Evolutionary conservation across 1,140 invertebrate genomes (phyloP), one percentile per base, ranked within the genome.

Genomic region (Drosophila repleta): DNA sequence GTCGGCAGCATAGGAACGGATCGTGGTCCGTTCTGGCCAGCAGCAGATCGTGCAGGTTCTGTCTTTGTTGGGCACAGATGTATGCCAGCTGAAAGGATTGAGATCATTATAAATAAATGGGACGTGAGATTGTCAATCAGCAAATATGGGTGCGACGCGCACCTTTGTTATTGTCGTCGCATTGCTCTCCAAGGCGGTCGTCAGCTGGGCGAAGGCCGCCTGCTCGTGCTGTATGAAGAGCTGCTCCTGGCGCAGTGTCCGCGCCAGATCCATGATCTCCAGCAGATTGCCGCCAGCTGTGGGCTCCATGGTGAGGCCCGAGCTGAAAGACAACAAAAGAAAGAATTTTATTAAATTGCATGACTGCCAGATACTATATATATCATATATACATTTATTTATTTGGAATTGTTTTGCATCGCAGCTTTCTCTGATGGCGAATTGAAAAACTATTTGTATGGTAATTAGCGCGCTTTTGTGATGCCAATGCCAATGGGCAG

Each of bases 51-150:
- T 97, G 96, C 4, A 98, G 93, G 90, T 97, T 97, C 35, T 96
- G 93, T 71, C 96, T 94, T 91, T 99, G 97, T 91, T 98, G 96
- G 3, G 96, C 95, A 45, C 96, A 96, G 58, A 98, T 95, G 97
- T 97, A 99, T 26, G 97, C 95, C 73, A 96, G 93, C 91, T 98
- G 95, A 21, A 41, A 2, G 43, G 3, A 4, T 20, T 21, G 18
- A 24, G 8, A n/a, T n/a, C n/a, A n/a, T n/a, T 29, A 11, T 51
- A 13, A 39, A 20, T 35, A 37, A 37, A 43, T 26, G 32, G 4
- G 20, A 74, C 52, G 51, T 68, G 74, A 51, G 29, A 63, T 57
- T 43, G 32, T 37, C 60, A 35, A 65, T 26, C 8, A 20, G 10
- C 15, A 24, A 21, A 46, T 43, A 63, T 46, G 17, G 21, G 10